Conservation (phyloP, 2,888 invertebrate species). For the Elmis aenea region DNA sequence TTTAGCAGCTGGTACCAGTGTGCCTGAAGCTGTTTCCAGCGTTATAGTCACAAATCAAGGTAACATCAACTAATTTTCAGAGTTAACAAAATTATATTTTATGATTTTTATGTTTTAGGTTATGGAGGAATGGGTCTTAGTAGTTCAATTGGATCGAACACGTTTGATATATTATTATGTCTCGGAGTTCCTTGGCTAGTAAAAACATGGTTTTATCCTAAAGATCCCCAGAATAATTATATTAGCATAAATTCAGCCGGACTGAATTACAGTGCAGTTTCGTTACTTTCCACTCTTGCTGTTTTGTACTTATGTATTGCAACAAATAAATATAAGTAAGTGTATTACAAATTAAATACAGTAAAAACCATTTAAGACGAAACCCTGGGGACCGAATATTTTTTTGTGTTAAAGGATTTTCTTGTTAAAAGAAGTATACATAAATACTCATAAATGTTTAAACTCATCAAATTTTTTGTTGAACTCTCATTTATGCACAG, state of each 20-base stretch:
- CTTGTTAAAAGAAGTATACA: no score
- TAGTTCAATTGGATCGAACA: constrained; percentile 77
- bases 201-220: constrained; percentile 60
- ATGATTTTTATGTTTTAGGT: constrained; percentile 48
- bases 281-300: constrained; percentile 66
- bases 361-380: no score
- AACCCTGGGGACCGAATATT: no score
- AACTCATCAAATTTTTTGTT: no score
- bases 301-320: constrained; percentile 63
- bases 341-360: no score
- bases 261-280: constrained; percentile 69
- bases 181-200: constrained; percentile 75
- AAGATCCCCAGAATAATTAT: constrained; percentile 52
- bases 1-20: constrained; percentile 78
- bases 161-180: constrained; percentile 74
- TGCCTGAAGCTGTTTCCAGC: constrained; percentile 83
- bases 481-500: no score
- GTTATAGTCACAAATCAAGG: constrained; percentile 79
- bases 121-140: constrained; percentile 75
- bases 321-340: constrained; percentile 58
- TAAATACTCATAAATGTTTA: not conserved
- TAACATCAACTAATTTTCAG: constrained; percentile 31
- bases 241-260: constrained; percentile 73
- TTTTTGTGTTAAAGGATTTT: no score
- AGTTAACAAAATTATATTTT: not conserved